These are phyloP conservation scores for Clupea harengus DNA, from an alignment of 2,113 vertebrate genomes.

Conservation along the genomic window DNA sequence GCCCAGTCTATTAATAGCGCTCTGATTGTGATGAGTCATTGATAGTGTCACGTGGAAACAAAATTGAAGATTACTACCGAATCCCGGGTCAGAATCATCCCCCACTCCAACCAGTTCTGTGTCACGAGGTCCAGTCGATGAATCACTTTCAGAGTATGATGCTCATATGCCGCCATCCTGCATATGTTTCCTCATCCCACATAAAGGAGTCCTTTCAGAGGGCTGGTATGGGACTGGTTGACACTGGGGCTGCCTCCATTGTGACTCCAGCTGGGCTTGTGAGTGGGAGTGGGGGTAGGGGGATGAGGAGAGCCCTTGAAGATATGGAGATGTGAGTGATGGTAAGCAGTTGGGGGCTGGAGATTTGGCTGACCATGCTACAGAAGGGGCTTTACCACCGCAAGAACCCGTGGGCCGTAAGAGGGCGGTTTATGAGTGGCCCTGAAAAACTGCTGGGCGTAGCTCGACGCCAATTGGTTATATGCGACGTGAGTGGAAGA, in stretches of 20 bases:
- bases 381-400: too few relatives aligned
- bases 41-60: too few relatives aligned
- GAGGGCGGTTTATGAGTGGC: too few relatives aligned
- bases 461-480: too few relatives aligned
- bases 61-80: too few relatives aligned
- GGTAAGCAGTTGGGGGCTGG: background rate
- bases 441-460: too few relatives aligned
- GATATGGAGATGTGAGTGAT: background rate
- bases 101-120: conserved; percentile 25
- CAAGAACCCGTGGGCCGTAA: too few relatives aligned
- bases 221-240: background rate
- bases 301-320: background rate
- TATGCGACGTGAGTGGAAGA: too few relatives aligned
- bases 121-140: background rate
- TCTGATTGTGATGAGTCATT: too few relatives aligned
- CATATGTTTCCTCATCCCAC: conserved; percentile 15
- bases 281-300: conserved; percentile 8
- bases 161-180: conserved; percentile 24
- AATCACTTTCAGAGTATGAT: conserved; percentile 34
- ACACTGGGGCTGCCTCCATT: background rate
- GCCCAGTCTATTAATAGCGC: too few relatives aligned
- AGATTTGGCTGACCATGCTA: background rate
- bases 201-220: conserved; percentile 40
- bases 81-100: too few relatives aligned
- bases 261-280: conserved; percentile 26